Evolutionary conservation across 2,113 vertebrate genomes (phyloP).

Genomic region (Tilapia sparmanii): DNA sequence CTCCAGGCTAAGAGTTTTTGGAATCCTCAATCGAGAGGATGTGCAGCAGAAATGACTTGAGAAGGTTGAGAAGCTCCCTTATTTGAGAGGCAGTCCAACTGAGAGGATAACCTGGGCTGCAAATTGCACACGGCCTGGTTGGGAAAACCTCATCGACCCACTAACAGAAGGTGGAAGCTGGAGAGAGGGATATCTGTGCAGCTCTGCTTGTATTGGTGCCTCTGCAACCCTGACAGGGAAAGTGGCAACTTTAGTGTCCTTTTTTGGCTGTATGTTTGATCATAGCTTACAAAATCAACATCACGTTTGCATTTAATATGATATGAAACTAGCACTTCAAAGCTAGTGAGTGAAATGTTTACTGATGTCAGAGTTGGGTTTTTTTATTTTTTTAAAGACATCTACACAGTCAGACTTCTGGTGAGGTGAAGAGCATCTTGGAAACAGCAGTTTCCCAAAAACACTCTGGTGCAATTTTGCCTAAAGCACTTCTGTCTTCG

Average conservation of each 20-base stretch:
- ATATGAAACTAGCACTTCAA: background rate
- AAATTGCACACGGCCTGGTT: background rate
- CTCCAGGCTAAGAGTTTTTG: background rate
- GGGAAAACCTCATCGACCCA: background rate
- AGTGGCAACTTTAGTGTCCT: background rate
- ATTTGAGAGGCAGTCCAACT: background rate
- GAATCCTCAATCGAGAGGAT: background rate
- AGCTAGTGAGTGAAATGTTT: background rate
- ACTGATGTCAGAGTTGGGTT: background rate
- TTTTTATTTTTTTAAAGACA: background rate
- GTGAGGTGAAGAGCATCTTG: background rate
- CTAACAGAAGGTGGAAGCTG: background rate
- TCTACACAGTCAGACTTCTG: background rate
- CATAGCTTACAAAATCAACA: background rate
- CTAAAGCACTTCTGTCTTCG: background rate
- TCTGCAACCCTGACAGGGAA: background rate
- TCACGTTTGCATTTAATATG: background rate
- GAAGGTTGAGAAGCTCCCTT: background rate
- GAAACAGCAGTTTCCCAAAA: background rate
- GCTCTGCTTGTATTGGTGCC: background rate
- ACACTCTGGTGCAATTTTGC: background rate
- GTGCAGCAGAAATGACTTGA: background rate
- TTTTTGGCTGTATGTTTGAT: background rate
- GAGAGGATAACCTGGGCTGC: background rate
- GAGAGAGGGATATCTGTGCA: background rate